These are phyloP conservation scores for Valencia hispanica DNA, from an alignment of 2,797 vertebrate species.

Conservation along the genomic window DNA sequence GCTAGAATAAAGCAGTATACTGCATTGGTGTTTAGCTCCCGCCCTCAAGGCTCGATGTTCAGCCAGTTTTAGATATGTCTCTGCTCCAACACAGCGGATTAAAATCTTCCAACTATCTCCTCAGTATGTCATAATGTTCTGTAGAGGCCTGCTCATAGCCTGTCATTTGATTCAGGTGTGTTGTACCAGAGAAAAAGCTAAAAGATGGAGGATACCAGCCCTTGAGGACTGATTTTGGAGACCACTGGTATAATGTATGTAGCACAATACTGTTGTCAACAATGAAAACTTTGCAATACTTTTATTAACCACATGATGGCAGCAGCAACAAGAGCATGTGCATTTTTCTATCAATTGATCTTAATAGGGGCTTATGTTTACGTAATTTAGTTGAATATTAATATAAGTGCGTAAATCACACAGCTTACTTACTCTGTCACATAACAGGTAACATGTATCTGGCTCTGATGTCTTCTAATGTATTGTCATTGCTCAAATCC, in stretches of 20 bases:
- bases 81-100: too few species aligned
- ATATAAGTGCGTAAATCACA: neutral
- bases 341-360: neutral
- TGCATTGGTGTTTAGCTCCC: too few species aligned
- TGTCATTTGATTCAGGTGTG: too few species aligned
- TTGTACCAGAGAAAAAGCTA: too few species aligned
- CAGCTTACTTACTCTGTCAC: neutral
- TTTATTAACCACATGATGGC: conserved; percentile 52
- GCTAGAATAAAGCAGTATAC: too few species aligned
- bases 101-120: too few species aligned
- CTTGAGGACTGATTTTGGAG: too few species aligned
- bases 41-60: too few species aligned
- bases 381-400: neutral
- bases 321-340: conserved; percentile 35
- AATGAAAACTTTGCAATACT: conserved; percentile 21
- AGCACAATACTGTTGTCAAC: neutral
- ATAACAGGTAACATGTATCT: neutral
- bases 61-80: too few species aligned
- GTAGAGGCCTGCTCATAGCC: too few species aligned
- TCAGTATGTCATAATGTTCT: too few species aligned
- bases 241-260: neutral
- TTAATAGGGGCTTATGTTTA: neutral
- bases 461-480: neutral
- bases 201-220: too few species aligned
- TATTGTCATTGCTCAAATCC: neutral